Conservation (phyloP, 2,888 invertebrate genomes). For the Lasioglossum leucozonium region DNA sequence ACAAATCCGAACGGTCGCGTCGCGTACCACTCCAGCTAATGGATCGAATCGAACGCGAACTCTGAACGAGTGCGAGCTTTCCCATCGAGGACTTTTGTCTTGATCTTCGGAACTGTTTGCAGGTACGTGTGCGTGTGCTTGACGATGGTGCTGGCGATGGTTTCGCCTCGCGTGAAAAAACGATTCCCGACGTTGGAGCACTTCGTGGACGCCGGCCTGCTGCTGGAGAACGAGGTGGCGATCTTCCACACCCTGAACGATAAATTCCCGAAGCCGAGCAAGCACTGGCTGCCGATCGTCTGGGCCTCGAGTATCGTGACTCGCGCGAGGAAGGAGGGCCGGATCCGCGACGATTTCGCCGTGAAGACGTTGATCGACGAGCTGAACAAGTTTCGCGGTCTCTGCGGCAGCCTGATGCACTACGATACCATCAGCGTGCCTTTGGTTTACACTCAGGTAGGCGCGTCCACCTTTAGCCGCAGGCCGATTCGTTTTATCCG, state of each 20-base stretch:
- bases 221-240: conserved; percentile 92
- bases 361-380: conserved; percentile 93
- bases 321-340: conserved; percentile 94
- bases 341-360: conserved; percentile 96
- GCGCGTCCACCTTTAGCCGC: not conserved
- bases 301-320: conserved; percentile 97
- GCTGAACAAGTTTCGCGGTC: conserved; percentile 86
- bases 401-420: conserved; percentile 85
- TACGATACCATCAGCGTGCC: conserved; percentile 86
- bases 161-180: conserved; percentile 95
- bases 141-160: conserved; percentile 94
- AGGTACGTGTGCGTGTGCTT: conserved; percentile 90
- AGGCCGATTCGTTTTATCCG: not conserved
- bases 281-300: conserved; percentile 96
- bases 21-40: not conserved
- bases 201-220: conserved; percentile 93
- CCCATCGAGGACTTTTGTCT: no score
- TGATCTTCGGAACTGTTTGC: conserved; percentile 28
- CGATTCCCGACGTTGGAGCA: conserved; percentile 94
- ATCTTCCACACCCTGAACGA: conserved; percentile 92
- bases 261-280: conserved; percentile 93
- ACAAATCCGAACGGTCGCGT: not conserved
- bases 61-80: not conserved
- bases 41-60: not conserved
- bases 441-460: conserved; percentile 86